These are phyloP conservation scores for Cisticola juncidis DNA, from an alignment of 2,113 vertebrate genomes.

Conservation along the genomic window DNA sequence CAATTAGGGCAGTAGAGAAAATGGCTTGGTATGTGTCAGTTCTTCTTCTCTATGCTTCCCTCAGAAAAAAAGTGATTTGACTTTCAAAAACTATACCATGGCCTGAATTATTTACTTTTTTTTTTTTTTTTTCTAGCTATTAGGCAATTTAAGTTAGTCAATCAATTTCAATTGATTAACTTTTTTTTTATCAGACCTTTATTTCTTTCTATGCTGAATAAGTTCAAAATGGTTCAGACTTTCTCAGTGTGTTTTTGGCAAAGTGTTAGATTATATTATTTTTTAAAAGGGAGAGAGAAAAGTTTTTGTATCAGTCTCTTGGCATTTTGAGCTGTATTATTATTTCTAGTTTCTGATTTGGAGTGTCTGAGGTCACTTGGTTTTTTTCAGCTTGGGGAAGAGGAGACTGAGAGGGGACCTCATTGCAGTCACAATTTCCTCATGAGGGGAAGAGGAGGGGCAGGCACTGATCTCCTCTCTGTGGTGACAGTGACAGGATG, in stretches of 20 bases:
- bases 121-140: neutral
- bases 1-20: neutral
- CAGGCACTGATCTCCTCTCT: neutral
- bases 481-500: neutral
- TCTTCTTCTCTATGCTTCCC: neutral
- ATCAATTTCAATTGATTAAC: neutral
- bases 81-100: neutral
- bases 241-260: neutral
- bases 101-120: neutral
- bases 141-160: neutral
- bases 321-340: neutral
- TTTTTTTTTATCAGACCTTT: neutral
- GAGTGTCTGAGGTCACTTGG: neutral
- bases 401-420: neutral
- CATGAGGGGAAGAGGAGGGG: neutral
- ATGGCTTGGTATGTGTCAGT: neutral
- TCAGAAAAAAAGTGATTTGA: rapidly evolving
- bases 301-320: neutral
- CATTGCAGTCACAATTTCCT: neutral
- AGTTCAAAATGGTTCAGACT: neutral
- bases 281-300: neutral
- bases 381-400: neutral
- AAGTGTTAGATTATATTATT: neutral
- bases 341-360: neutral
- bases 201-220: neutral